These are phyloP conservation scores for Ctenodactylus gundi DNA, from an alignment of 2,113 vertebrate genomes.

Conservation along the genomic window DNA sequence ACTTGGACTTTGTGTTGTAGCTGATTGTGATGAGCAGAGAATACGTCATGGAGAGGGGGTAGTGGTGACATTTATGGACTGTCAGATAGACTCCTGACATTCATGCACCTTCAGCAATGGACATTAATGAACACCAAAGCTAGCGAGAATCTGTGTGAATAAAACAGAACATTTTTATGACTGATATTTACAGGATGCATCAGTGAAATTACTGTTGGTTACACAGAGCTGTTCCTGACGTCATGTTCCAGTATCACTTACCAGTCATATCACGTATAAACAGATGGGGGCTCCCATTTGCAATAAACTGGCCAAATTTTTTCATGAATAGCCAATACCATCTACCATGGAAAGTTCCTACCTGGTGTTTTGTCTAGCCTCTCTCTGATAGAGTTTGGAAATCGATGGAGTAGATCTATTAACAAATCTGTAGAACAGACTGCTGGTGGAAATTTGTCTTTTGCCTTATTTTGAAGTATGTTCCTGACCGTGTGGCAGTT, in stretches of 20 bases:
- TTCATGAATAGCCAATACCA: background rate
- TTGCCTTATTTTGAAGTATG: background rate
- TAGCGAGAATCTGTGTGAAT: background rate
- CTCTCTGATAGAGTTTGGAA: background rate
- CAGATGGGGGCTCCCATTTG: background rate
- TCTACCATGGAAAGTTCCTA: background rate
- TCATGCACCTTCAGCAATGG: background rate
- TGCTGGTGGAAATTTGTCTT: background rate
- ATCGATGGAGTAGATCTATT: background rate
- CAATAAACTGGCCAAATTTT: background rate
- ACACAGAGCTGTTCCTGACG: background rate
- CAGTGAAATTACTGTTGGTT: background rate
- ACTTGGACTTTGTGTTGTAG: background rate
- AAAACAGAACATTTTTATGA: background rate
- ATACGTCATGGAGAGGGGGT: background rate
- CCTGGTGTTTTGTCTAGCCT: background rate
- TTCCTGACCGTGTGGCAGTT: background rate
- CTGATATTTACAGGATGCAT: background rate
- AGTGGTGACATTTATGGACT: background rate
- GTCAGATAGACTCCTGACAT: background rate
- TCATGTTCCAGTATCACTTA: background rate
- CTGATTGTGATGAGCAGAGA: background rate
- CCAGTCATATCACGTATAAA: background rate
- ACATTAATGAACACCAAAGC: background rate
- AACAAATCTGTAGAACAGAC: background rate